Percentiles rank a stretch among this genome's conserved stretches.
These are phyloP conservation scores for Amazonetta brasiliensis DNA, from an alignment of 2,797 vertebrate species.

Conservation along the genomic window DNA sequence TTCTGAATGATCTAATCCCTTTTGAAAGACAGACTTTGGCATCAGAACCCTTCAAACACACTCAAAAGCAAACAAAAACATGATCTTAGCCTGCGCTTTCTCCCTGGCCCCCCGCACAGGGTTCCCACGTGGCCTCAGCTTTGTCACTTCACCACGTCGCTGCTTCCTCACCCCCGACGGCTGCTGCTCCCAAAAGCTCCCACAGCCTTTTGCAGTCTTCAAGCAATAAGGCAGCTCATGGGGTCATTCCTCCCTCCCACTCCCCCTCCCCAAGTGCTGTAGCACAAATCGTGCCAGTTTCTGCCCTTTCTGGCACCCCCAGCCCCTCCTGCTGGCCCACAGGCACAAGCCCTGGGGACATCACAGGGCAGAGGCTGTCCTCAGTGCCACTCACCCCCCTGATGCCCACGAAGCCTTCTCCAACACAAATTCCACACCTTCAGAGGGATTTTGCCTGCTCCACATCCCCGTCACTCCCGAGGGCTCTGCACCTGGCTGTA, in stretches of 20 bases:
- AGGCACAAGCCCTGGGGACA: no score
- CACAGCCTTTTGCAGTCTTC: background rate
- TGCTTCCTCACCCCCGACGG: background rate
- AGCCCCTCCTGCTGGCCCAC: no score
- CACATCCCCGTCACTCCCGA: accelerated
- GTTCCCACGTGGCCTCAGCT: background rate
- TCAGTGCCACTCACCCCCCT: background rate
- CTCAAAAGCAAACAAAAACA: background rate
- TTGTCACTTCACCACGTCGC: background rate
- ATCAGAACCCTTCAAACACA: background rate
- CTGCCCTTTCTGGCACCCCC: background rate
- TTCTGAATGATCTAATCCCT: background rate
- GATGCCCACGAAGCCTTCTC: background rate
- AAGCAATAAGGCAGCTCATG: background rate
- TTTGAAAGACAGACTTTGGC: background rate
- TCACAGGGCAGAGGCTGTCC: background rate
- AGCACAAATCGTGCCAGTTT: background rate
- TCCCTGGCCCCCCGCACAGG: background rate
- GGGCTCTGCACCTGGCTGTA: background rate
- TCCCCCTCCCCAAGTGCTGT: background rate
- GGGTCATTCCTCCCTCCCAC: background rate
- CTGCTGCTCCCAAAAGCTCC: background rate
- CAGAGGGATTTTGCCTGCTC: background rate
- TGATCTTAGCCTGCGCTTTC: background rate
- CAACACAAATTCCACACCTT: accelerated